These are phyloP conservation scores for Macrosiphum euphorbiae DNA, from an alignment of 2,888 invertebrate genomes.

Conservation along the genomic window DNA sequence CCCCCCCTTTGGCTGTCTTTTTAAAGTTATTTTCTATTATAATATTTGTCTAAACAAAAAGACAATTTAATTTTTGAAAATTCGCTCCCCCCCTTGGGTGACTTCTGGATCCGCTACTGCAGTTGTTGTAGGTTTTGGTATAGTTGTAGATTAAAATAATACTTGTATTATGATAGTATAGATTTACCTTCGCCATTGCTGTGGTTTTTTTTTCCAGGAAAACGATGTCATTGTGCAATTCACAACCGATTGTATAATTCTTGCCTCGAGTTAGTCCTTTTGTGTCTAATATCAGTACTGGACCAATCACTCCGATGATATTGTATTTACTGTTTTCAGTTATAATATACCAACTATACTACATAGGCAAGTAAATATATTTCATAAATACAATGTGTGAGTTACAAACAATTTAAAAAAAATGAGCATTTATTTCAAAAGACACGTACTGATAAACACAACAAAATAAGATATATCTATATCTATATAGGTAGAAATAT, in stretches of 20 bases:
- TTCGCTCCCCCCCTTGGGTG: too few species aligned
- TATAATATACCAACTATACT: conserved; percentile 53
- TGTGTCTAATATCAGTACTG: conserved; percentile 59
- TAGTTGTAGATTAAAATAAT: too few species aligned
- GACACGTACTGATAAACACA: neutral
- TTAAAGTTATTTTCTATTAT: too few species aligned
- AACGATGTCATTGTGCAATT: neutral
- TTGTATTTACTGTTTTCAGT: conserved; percentile 38
- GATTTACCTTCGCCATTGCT: conserved; percentile 49
- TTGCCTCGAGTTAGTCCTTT: conserved; percentile 26
- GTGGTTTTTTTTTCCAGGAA: neutral
- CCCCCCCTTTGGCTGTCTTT: too few species aligned
- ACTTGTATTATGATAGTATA: neutral
- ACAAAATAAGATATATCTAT: neutral
- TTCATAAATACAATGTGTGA: neutral
- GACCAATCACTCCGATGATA: conserved; percentile 45
- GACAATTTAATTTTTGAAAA: too few species aligned
- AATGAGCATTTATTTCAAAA: neutral
- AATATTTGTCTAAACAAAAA: too few species aligned
- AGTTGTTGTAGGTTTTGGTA: too few species aligned
- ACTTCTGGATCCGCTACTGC: too few species aligned
- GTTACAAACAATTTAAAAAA: neutral
- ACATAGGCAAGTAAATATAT: neutral
- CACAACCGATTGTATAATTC: conserved; percentile 56
- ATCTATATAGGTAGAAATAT: neutral